phyloP scores from a whole-genome alignment of 2,797 vertebrate species.

The Sebastes cheni region DNA sequence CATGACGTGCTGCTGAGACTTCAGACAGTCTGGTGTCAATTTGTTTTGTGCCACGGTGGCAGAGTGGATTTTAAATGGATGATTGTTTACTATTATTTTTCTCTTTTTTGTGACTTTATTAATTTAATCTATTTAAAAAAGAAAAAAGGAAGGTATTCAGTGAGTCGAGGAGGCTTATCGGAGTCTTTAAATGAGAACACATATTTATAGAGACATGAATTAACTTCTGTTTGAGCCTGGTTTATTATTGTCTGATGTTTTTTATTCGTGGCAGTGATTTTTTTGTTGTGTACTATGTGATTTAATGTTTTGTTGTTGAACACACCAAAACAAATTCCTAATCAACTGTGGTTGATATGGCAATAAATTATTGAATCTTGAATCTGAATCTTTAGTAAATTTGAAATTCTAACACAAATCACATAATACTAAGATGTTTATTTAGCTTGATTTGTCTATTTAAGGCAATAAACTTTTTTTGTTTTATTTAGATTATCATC shows the following conservation, averaged over 20 bases:
- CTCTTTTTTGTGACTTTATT: background rate
- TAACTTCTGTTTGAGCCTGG: background rate
- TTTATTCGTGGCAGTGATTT: background rate
- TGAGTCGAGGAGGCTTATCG: background rate
- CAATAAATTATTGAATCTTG: background rate
- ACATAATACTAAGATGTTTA: background rate
- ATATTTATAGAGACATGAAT: constrained; percentile 5
- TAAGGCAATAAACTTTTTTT: background rate
- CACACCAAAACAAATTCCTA: background rate
- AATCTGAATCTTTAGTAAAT: background rate
- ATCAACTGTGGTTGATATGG: background rate
- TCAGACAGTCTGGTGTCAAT: background rate
- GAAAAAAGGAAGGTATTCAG: constrained; percentile 1
- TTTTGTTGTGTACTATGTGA: background rate
- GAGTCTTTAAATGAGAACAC: constrained; percentile 14
- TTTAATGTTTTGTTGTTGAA: background rate
- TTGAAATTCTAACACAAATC: background rate
- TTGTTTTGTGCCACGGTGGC: background rate
- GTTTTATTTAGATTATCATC: background rate
- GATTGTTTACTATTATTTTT: background rate
- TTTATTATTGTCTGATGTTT: background rate
- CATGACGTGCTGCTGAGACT: background rate
- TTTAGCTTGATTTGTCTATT: background rate
- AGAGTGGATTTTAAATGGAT: background rate
- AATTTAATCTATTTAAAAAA: background rate